These are phyloP conservation scores for Pasiphila rectangulata DNA, from an alignment of 2,888 invertebrate genomes.

Conservation along the genomic window DNA sequence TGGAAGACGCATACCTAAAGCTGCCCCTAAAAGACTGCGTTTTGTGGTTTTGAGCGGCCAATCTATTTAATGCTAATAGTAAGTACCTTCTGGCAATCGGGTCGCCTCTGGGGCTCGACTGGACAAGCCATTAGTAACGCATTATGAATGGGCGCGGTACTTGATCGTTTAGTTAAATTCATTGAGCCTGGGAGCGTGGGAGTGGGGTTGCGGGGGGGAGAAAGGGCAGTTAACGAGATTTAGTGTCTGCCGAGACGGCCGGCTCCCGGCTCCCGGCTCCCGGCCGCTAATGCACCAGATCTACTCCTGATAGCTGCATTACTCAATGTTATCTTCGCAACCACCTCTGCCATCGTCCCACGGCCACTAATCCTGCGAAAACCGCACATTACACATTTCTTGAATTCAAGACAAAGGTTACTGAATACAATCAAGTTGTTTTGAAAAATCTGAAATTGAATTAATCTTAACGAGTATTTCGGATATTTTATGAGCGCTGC, in stretches of 20 bases:
- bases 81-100: too few relatives aligned
- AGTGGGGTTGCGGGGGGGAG: background rate
- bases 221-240: constrained; percentile 21
- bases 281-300: constrained; percentile 17
- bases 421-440: background rate
- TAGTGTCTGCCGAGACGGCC: constrained; percentile 5
- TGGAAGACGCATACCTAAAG: too few relatives aligned
- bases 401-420: background rate
- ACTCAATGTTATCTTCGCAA: too few relatives aligned
- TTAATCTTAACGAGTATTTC: background rate
- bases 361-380: background rate
- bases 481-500: background rate
- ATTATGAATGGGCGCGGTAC: constrained; percentile 11
- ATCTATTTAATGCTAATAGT: too few relatives aligned
- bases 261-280: background rate
- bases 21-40: too few relatives aligned
- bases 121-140: constrained; percentile 9
- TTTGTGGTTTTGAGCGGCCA: too few relatives aligned
- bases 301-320: constrained; percentile 2
- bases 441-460: background rate
- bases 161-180: constrained; percentile 22
- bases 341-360: background rate
- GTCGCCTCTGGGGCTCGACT: too few relatives aligned
- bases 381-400: background rate
- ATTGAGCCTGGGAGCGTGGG: constrained; percentile 2